phyloP scores from a whole-genome alignment of 37 sponge, comb jelly and placozoan species.

The Tethya wilhelma region DNA sequence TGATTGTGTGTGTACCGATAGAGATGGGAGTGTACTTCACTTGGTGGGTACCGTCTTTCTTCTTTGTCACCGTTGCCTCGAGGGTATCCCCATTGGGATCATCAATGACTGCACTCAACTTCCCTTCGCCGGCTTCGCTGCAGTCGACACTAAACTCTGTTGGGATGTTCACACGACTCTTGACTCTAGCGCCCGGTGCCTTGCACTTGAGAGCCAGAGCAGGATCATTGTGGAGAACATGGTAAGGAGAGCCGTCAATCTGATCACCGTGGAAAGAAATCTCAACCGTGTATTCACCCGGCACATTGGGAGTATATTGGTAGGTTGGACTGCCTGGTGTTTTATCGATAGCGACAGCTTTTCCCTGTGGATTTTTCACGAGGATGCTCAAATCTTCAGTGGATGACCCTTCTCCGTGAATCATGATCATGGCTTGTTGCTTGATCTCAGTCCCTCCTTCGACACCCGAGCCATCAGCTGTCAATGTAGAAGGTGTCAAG shows the following conservation, averaged over 20 bases:
- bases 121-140: constrained; percentile 29
- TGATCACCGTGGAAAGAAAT: constrained; percentile 21
- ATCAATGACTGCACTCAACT: constrained; percentile 10
- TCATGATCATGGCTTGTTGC: background rate
- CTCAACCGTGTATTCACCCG: constrained; percentile 52
- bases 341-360: background rate
- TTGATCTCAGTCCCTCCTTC: constrained; percentile 5
- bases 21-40: constrained; percentile 25
- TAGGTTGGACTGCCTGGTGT: constrained; percentile 5
- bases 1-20: constrained; percentile 24
- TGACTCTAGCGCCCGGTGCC: constrained; percentile 18
- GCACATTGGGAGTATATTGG: constrained; percentile 35
- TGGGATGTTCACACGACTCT: constrained; percentile 8
- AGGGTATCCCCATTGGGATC: constrained; percentile 15
- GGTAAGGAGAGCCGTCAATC: constrained; percentile 49
- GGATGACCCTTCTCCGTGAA: constrained; percentile 7
- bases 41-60: constrained; percentile 8
- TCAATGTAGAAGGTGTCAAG: background rate
- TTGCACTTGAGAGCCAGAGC: constrained; percentile 18
- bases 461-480: constrained; percentile 25
- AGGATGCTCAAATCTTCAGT: constrained; percentile 4
- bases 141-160: constrained; percentile 59
- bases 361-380: constrained; percentile 34
- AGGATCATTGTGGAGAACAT: constrained; percentile 16
- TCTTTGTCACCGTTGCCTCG: background rate